phyloP scores from a whole-genome alignment of 2,888 invertebrate genomes.

The Protodeltote pygarga region DNA sequence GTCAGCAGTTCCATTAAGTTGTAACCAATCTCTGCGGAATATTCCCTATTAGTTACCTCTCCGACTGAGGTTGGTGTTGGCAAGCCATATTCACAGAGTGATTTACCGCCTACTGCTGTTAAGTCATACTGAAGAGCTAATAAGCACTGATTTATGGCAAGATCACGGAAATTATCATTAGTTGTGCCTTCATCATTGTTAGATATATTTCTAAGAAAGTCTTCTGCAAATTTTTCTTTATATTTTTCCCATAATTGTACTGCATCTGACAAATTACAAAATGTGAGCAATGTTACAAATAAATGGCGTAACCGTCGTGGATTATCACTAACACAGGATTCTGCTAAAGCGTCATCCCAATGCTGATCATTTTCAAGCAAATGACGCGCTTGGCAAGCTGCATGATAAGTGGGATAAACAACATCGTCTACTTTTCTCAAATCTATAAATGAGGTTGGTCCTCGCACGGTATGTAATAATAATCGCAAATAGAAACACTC shows the following conservation, averaged over 20 bases:
- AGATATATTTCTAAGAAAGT: not conserved
- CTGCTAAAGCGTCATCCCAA: conserved; percentile 3
- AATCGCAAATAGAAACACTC: conserved; percentile 4
- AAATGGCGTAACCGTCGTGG: not conserved
- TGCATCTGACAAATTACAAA: conserved; percentile 2
- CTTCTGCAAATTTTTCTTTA: not conserved
- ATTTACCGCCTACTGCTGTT: not conserved
- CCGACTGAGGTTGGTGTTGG: not conserved
- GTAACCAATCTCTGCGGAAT: not conserved
- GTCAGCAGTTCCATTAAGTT: too few relatives aligned
- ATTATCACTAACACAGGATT: conserved; percentile 1
- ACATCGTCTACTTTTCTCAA: not conserved
- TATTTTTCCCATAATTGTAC: conserved; percentile 4
- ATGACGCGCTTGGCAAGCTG: conserved; percentile 1
- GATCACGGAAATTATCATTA: not conserved
- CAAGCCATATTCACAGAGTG: not conserved
- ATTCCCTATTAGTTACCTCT: not conserved
- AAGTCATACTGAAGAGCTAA: too few relatives aligned
- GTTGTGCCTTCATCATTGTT: not conserved
- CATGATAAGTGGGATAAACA: not conserved
- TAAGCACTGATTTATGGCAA: too few relatives aligned
- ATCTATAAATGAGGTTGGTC: not conserved
- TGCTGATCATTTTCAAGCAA: conserved; percentile 9
- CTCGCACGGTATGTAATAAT: not conserved
- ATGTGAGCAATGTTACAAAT: not conserved